Base-by-base conservation (phyloP, 2,888 invertebrate genomes). In the Amorpha juglandis region DNA sequence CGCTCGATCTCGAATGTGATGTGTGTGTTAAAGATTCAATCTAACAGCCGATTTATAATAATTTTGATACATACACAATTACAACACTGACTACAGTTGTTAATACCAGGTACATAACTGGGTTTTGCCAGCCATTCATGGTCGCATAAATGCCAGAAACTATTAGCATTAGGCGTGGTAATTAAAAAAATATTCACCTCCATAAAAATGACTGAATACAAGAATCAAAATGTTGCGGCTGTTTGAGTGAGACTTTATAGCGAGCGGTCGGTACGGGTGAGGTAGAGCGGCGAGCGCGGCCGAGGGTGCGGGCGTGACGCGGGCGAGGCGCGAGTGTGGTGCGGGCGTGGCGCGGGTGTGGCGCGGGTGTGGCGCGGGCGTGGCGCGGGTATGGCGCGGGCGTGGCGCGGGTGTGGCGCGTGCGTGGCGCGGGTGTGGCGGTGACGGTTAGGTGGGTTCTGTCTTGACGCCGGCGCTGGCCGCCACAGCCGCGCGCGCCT, bases 401-500 rank as follows among this genome's bases (percentile, higher is more conserved):
- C 48, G 42, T 12, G 64, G 55, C 52, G 77, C 35, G 27, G 16
- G 27, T 7, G 16, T 11, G 42, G 53, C 8, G 42, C 58, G 70
- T 52, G 7, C 1, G 71, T 51, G 62, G 71, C 14, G 45, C 27
- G 27, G 16, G 27, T 7, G 71, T 51, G 62, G 71, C 14, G 45
- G 35, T 12, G 64, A 52, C 52, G 77, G 67, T 74, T 91, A 92
- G 70, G 90, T 81, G 74, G 92, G 92, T 79, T 92, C 93, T 64
- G 86, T 72, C 78, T 93, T 92, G 78, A 92, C 87, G 77, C 76
- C 83, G 65, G 90, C 86, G 76, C 76, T 73, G 69, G 84, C 71
- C 50, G 91, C 89, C 71, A 96, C 96, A 27, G 98, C 97, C 79
- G 96, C 95, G 65, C 96, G 94, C 21, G 98, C 98, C 94, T 99